Evolutionary conservation across 2,797 vertebrate species (phyloP), one percentile per base, ranked within the genome.

Genomic region (Lateolabrax maculatus): DNA sequence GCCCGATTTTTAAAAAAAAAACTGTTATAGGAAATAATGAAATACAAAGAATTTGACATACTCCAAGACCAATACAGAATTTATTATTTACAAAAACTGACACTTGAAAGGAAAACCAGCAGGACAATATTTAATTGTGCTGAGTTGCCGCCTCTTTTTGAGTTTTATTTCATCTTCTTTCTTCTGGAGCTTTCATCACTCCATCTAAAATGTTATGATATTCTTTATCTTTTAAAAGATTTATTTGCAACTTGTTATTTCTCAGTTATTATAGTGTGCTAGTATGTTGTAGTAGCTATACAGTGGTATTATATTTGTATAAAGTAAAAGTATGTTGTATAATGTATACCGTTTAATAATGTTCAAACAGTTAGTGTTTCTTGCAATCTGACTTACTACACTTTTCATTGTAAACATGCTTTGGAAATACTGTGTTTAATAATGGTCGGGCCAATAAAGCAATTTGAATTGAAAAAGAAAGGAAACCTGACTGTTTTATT

Each of bases 401-500:
- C 29, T 62, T 34, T 6, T 18, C 31, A 48, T 23, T 48, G 27
- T 23, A 34, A 46, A 11, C 25, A 39, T 9, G 9, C 15, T 39
- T 41, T 53, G 37, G 8, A 10, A 53, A n/a, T 12, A 12, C 9
- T 31, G 12, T 29, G 19, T 0, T 34, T 9, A n/a, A 1, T 34
- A n/a, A n/a, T 6, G 15, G 2, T 10, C 8, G 21, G 29, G 11
- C 15, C 25, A n/a, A 19, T 19, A 29, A 23, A 34, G 4, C n/a
- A n/a, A n/a, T n/a, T n/a, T n/a, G n/a, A n/a, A 34, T 4, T 34
- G 6, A 34, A 34, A 6, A 34, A 34, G 31, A 34, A 6, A 34
- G 31, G 31, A 34, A 34, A 34, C 31, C 31, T 34, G 31, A 3
- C 31, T 34, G 31, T 51, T 74, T 90, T 82, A 86, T 75, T 86